Percentiles rank a stretch among this genome's conserved stretches.
phyloP scores from a whole-genome alignment of 2,888 invertebrate species.

The Oligia latruncula region DNA sequence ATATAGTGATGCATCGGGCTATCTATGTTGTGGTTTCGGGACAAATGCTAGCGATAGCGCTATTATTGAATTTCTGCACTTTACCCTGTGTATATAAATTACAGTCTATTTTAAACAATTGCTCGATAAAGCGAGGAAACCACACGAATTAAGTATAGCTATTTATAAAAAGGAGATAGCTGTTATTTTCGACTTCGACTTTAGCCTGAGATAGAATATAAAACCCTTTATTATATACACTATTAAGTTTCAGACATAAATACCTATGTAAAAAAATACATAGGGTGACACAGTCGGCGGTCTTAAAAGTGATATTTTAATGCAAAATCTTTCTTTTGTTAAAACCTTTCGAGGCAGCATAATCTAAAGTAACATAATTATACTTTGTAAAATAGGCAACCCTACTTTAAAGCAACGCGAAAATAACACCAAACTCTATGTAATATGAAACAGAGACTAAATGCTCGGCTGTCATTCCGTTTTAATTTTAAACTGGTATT shows the following conservation, averaged over 20 bases:
- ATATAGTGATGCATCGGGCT: constrained; percentile 20
- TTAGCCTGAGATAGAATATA: background rate
- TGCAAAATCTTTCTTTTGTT: background rate
- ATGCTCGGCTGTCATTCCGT: constrained; percentile 45
- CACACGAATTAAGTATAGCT: background rate
- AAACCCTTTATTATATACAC: background rate
- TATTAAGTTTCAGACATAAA: background rate
- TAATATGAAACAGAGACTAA: constrained; percentile 56
- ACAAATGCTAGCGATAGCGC: constrained; percentile 8
- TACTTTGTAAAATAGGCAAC: constrained; percentile 17
- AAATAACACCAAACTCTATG: constrained; percentile 49
- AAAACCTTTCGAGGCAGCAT: too few relatives aligned
- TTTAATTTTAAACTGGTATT: constrained; percentile 61
- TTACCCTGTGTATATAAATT: background rate
- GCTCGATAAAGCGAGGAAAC: background rate
- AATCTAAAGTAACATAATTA: background rate
- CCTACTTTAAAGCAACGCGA: constrained; percentile 41
- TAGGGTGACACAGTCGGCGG: too few relatives aligned
- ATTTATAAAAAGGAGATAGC: background rate
- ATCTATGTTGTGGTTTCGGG: constrained; percentile 25
- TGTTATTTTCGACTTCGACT: background rate
- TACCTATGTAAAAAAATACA: background rate
- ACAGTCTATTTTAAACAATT: background rate
- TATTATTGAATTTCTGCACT: constrained; percentile 11
- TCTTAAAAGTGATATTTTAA: background rate